A percentile compares a stretch with the other conserved stretches of the same genome.
Conservation (phyloP, 1,140 invertebrate genomes). For the Procambarus virginalis region DNA sequence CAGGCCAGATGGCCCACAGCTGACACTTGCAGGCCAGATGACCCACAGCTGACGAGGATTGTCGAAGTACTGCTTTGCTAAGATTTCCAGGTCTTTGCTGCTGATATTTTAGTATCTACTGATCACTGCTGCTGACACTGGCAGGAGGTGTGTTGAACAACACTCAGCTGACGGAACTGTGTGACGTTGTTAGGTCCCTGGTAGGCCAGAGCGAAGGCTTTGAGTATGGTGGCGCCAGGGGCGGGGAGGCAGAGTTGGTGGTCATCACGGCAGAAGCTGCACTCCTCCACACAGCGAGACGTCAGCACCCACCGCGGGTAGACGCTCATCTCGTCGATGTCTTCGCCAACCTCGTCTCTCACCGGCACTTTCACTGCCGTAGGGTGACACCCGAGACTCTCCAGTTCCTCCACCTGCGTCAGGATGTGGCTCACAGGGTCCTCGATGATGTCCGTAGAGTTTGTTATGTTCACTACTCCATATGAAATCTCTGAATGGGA, state of each 20-base stretch:
- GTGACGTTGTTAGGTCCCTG: background rate
- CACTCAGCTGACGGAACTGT: background rate
- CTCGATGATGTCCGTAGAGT: too few species aligned
- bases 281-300: background rate
- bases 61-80: too few species aligned
- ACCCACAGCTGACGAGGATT: too few species aligned
- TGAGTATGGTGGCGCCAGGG: background rate
- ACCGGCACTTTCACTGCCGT: background rate
- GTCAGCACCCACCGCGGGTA: background rate
- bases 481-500: too few species aligned
- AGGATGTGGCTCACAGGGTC: background rate
- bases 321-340: background rate
- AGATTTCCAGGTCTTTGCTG: too few species aligned
- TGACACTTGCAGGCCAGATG: too few species aligned
- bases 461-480: too few species aligned
- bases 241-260: background rate
- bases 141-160: background rate
- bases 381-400: background rate
- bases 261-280: background rate
- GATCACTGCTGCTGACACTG: background rate
- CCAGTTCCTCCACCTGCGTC: background rate
- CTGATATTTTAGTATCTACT: background rate
- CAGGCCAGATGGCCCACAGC: too few species aligned
- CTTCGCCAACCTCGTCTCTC: background rate
- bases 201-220: background rate